Percentiles rank a stretch among this genome's conserved stretches.
phyloP scores from a whole-genome alignment of 2,113 vertebrate species.

The Onychostruthus taczanowskii region DNA sequence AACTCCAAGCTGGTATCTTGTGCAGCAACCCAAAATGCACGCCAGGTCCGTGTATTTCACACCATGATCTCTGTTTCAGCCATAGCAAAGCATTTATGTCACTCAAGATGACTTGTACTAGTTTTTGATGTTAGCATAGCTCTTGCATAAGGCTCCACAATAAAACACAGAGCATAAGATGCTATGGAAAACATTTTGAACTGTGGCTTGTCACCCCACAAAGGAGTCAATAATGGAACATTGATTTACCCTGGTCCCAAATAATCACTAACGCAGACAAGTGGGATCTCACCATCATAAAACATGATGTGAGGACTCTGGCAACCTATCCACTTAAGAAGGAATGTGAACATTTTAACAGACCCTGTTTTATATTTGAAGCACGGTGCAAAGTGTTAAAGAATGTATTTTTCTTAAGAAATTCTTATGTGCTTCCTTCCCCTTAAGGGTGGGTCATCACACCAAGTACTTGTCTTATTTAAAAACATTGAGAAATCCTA shows the following conservation, averaged over 20 bases:
- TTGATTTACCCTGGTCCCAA: not conserved
- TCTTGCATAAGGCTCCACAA: not conserved
- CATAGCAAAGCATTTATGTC: not conserved
- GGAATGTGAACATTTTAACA: not conserved
- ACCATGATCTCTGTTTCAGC: not conserved
- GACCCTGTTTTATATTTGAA: not conserved
- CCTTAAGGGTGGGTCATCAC: fast-evolving
- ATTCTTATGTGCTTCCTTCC: not conserved
- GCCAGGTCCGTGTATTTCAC: not conserved
- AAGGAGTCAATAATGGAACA: not conserved
- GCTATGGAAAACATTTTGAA: not conserved
- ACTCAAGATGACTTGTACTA: not conserved
- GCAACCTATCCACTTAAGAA: not conserved
- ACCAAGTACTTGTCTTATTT: not conserved
- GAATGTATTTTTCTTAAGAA: not conserved
- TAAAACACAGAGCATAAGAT: not conserved
- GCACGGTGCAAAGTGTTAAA: not conserved
- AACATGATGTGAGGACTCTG: not conserved
- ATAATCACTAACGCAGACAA: not conserved
- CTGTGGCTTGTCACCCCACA: not conserved
- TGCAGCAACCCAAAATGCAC: not conserved
- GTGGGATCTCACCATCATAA: not conserved
- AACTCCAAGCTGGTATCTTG: not conserved
- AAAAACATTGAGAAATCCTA: not conserved
- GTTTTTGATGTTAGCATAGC: not conserved